Base-by-base conservation (phyloP, 1,140 invertebrate genomes). In the Melitaea cinxia region DNA sequence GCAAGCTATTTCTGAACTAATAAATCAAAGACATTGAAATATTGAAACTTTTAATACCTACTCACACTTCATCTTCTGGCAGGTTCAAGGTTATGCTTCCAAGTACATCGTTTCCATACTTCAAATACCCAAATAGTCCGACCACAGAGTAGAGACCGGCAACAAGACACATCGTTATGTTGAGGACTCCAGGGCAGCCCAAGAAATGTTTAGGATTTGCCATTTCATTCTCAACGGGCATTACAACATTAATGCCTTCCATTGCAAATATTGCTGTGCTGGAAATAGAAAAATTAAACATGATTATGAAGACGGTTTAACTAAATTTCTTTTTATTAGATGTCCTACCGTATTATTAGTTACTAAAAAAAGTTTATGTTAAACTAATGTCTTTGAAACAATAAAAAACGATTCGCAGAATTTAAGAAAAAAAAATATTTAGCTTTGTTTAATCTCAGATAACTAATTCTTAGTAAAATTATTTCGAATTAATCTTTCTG, bases 241-340 rank as follows among this genome's bases (percentile, higher is more conserved):
- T 65, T 14, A 65, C 62, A 10, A 65, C 62, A 21, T 57, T 54
- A 14, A 62, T 62, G 0, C 59, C 59, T 12, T 65, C 61, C 63
- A 65, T 65, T 15, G 63, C 54, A 39, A 65, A 65, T 39, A 65
- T 65, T 37, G 55, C 63, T 58, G 63, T 65, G 24, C 63, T 65
- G 37, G 42, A 57, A 50, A 60, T 5, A 60, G 3, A 37, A 1
- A 12, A 21, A n/a, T n/a, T n/a, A n/a, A n/a, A n/a, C 24, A 2
- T 26, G 4, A 19, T 17, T 5, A 14, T 37, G 17, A 17, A 19
- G 7, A 15, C 37, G 28, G 12, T 30, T 30, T 30, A 10, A n/a
- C n/a, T n/a, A n/a, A n/a, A n/a, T n/a, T n/a, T n/a, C n/a, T n/a
- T n/a, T n/a, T n/a, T n/a, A n/a, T n/a, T n/a, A n/a, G n/a, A n/a